Conservation (phyloP, 2,888 invertebrate species). For the Drosophila lacicola region DNA sequence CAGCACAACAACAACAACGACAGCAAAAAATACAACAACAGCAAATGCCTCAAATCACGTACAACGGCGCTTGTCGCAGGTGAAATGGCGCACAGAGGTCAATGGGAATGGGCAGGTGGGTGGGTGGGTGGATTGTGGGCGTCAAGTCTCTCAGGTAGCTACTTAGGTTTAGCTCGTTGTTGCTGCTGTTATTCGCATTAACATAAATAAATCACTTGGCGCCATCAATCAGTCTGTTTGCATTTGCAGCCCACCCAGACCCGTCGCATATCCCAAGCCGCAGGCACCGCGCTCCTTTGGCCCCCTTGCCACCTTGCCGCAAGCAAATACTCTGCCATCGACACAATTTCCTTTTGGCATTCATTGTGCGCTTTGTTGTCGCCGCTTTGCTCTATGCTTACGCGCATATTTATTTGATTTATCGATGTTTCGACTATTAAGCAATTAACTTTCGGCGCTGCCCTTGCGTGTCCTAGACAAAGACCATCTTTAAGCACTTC, state of each 20-base stretch:
- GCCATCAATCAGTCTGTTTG: conserved; percentile 80
- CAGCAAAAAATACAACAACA: conserved; percentile 2
- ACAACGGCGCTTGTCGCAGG: conserved; percentile 73
- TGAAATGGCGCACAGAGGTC: conserved; percentile 48
- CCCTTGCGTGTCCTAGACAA: conserved; percentile 29
- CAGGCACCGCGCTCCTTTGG: neutral
- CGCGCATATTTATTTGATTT: conserved; percentile 76
- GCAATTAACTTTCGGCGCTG: conserved; percentile 65
- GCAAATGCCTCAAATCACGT: conserved; percentile 65
- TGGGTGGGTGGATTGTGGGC: neutral
- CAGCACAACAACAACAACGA: conserved; percentile 17
- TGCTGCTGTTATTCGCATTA: conserved; percentile 57
- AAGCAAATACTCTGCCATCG: conserved; percentile 1
- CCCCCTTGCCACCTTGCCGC: neutral
- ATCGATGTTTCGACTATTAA: conserved; percentile 79
- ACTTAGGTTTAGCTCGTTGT: conserved; percentile 41
- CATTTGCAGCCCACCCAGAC: conserved; percentile 38
- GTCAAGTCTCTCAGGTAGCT: conserved; percentile 42
- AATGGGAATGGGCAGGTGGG: conserved; percentile 21
- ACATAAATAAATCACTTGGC: conserved; percentile 79
- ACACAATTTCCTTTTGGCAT: conserved; percentile 38
- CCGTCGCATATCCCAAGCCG: conserved; percentile 43
- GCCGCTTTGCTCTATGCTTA: conserved; percentile 67
- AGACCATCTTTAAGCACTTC: conserved; percentile 8
- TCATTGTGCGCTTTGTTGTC: conserved; percentile 55